Evolutionary conservation across 2,797 vertebrate species (phyloP).

Genomic region (Diplodus puntazzo): DNA sequence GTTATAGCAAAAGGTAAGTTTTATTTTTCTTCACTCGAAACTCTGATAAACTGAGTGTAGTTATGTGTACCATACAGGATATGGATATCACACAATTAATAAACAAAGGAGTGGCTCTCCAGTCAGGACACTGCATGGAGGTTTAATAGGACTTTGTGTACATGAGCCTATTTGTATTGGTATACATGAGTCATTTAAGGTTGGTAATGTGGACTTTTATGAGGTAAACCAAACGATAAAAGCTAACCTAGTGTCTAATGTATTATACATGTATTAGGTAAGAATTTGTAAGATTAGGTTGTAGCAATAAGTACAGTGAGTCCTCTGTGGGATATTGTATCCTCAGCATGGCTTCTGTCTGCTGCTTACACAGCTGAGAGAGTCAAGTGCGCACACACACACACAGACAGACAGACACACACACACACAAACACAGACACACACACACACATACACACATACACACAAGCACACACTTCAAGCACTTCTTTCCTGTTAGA

Average conservation of each 20-base stretch:
- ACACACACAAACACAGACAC: neutral
- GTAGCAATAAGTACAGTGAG: neutral
- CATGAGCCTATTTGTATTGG: neutral
- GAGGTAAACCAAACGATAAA: neutral
- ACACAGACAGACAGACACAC: slow-evolving; percentile 11
- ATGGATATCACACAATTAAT: neutral
- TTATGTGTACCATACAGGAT: neutral
- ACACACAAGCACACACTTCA: neutral
- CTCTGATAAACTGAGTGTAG: neutral
- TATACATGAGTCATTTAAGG: neutral
- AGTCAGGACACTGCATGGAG: neutral
- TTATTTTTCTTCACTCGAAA: neutral
- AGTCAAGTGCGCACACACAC: slow-evolving; percentile 4
- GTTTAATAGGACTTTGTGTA: neutral
- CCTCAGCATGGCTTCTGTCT: slow-evolving; percentile 31
- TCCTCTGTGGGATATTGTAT: slow-evolving; percentile 1
- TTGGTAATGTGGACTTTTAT: neutral
- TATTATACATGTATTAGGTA: neutral
- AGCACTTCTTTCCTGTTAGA: slow-evolving; percentile 1
- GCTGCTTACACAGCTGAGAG: slow-evolving; percentile 50
- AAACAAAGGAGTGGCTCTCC: neutral
- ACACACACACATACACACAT: neutral
- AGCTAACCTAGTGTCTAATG: neutral
- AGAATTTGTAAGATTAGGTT: slow-evolving; percentile 29
- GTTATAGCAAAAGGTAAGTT: too few relatives aligned